Evolutionary conservation across 2,797 vertebrate genomes (phyloP).

Genomic region (Lagodon rhomboides): DNA sequence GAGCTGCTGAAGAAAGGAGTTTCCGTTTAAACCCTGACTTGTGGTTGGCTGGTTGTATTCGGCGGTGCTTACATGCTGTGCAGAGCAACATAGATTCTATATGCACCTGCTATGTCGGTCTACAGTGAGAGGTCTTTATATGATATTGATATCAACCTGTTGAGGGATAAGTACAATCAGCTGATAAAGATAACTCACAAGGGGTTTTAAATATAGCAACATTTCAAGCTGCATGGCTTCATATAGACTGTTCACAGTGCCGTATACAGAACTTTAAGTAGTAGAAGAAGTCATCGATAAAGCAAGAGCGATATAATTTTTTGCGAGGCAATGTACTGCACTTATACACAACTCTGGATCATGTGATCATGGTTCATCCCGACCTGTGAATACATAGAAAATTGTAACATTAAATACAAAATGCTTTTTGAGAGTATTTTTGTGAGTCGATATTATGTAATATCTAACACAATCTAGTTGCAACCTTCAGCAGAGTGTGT

Average conservation of each 20-base stretch:
- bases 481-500: neutral
- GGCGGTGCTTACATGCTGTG: neutral
- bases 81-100: neutral
- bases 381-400: no score
- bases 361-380: no score
- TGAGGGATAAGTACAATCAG: neutral
- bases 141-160: neutral
- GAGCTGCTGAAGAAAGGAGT: constrained; percentile 4
- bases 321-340: neutral
- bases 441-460: neutral
- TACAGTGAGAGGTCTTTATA: constrained; percentile 1
- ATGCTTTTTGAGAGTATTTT: neutral
- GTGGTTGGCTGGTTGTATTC: constrained; percentile 10
- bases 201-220: neutral
- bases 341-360: neutral
- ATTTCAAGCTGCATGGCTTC: neutral
- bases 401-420: no score
- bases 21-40: constrained; percentile 25
- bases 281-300: neutral
- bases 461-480: neutral
- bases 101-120: constrained; percentile 1
- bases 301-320: neutral
- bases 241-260: neutral
- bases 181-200: neutral
- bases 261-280: neutral